A percentile compares a stretch with the other conserved stretches of the same genome.
Evolutionary conservation across 2,888 invertebrate genomes (phyloP).

Genomic region (Clostera curtula): DNA sequence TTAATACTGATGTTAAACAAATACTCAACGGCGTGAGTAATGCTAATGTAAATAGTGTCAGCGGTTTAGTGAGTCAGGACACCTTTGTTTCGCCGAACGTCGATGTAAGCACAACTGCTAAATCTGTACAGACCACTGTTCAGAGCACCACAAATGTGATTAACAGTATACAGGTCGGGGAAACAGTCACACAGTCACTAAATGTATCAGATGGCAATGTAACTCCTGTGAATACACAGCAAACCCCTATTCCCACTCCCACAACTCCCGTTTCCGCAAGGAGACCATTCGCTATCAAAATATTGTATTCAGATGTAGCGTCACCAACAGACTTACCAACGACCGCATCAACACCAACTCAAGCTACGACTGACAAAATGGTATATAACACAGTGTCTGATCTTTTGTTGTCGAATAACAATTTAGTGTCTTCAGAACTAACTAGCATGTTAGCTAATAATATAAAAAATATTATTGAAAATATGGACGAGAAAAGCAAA

Average conservation of each 20-base stretch:
- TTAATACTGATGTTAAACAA: slow-evolving; percentile 53
- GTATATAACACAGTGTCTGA: slow-evolving; percentile 70
- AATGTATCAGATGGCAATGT: slow-evolving; percentile 40
- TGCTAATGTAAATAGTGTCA: slow-evolving; percentile 65
- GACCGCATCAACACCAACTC: slow-evolving; percentile 52
- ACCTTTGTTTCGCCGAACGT: slow-evolving; percentile 40
- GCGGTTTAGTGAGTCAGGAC: slow-evolving; percentile 47
- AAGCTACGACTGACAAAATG: slow-evolving; percentile 62
- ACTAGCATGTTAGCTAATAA: slow-evolving; percentile 71
- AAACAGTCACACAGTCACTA: slow-evolving; percentile 53
- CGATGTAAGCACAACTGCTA: slow-evolving; percentile 59
- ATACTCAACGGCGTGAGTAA: slow-evolving; percentile 71
- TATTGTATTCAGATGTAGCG: slow-evolving; percentile 65
- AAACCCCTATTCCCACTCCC: slow-evolving; percentile 39
- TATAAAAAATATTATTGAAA: slow-evolving; percentile 58
- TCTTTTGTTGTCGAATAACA: slow-evolving; percentile 63
- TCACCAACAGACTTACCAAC: slow-evolving; percentile 53
- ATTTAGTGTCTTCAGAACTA: slow-evolving; percentile 67
- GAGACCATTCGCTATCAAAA: slow-evolving; percentile 66
- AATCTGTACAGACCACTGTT: slow-evolving; percentile 67
- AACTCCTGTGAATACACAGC: slow-evolving; percentile 46
- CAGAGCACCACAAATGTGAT: slow-evolving; percentile 63
- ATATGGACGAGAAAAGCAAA: slow-evolving; percentile 62
- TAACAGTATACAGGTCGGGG: slow-evolving; percentile 63
- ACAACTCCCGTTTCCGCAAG: slow-evolving; percentile 61